These are phyloP conservation scores for Hydrophis major DNA, from an alignment of 2,797 vertebrate species.

Conservation along the genomic window DNA sequence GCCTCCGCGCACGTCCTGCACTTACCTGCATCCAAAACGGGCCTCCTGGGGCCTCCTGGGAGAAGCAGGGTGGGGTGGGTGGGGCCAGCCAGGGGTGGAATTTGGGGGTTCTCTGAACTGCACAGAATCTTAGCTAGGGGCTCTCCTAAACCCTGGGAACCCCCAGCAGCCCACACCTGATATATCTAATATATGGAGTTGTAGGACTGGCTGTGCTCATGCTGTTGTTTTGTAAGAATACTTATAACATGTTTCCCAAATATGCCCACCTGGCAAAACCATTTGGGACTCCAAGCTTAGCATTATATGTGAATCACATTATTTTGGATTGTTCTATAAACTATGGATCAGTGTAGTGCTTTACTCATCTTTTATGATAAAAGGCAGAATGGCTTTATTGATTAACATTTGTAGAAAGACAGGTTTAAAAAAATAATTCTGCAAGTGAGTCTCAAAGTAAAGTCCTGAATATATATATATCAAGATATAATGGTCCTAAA, in stretches of 20 bases:
- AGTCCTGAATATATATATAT: not conserved
- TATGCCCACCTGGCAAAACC: not conserved
- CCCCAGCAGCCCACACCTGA: too few relatives aligned
- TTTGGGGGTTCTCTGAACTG: too few relatives aligned
- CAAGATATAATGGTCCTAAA: conserved; percentile 32
- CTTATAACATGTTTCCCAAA: not conserved
- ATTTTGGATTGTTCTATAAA: not conserved
- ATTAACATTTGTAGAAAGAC: not conserved
- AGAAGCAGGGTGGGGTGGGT: too few relatives aligned
- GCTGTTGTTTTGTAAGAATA: not conserved
- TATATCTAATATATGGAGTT: not conserved
- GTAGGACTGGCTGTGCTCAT: not conserved
- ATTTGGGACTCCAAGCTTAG: not conserved
- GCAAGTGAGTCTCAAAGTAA: not conserved
- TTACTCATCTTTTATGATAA: not conserved
- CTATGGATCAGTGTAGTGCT: not conserved
- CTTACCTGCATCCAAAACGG: too few relatives aligned
- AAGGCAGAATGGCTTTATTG: not conserved
- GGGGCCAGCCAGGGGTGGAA: too few relatives aligned
- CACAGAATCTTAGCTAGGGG: too few relatives aligned
- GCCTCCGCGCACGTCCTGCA: too few relatives aligned
- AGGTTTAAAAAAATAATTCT: not conserved
- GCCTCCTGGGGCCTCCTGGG: too few relatives aligned
- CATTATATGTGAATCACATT: not conserved
- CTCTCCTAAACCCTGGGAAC: too few relatives aligned